Evolutionary conservation across 2,113 vertebrate genomes (phyloP), one percentile per base, ranked within the genome.

Genomic region (Odocoileus virginianus): DNA sequence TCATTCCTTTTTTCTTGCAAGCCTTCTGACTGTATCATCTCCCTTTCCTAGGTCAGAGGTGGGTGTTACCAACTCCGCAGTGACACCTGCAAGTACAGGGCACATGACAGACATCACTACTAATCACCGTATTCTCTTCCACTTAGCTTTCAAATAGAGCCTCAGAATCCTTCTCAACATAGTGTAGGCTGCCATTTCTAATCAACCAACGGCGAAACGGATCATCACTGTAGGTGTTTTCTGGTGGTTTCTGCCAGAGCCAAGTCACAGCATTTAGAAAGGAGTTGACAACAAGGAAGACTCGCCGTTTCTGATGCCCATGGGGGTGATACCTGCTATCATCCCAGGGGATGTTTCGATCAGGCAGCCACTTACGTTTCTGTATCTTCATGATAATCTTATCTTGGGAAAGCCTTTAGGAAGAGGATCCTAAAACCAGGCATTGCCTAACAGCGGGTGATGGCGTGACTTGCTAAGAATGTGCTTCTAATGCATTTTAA

Each of bases 401-500:
- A 95, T 98, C 96, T 97, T 97, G 93, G 96, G 60, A 95, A 97
- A 98, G 92, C 85, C 97, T 98, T 98, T 98, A 97, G 91, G 95
- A 98, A 93, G 88, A 97, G 81, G 96, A 97, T 79, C 81, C 71
- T 95, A 96, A 97, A 98, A 55, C 28, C 67, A 87, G 74, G 92
- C 55, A 61, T 97, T 98, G 98, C 89, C 43, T 79, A 98, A 95
- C 93, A 96, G 98, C 87, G 85, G 97, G 97, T 94, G 97, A 64
- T 92, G 96, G 96, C 12, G 6, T 95, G 94, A 81, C 97, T 97
- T 97, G 87, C 96, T 98, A 97, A 99, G 98, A 98, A 98, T 98
- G 98, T 98, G 97, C 97, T 98, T 93, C 98, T 98, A 98, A 98
- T 98, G 98, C 98, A 98, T 98, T 99, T 98, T 98, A 99, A 99